Evolutionary conservation across 2,113 vertebrate species (phyloP), one percentile per base, ranked within the genome.

Genomic region (Serinus canaria): DNA sequence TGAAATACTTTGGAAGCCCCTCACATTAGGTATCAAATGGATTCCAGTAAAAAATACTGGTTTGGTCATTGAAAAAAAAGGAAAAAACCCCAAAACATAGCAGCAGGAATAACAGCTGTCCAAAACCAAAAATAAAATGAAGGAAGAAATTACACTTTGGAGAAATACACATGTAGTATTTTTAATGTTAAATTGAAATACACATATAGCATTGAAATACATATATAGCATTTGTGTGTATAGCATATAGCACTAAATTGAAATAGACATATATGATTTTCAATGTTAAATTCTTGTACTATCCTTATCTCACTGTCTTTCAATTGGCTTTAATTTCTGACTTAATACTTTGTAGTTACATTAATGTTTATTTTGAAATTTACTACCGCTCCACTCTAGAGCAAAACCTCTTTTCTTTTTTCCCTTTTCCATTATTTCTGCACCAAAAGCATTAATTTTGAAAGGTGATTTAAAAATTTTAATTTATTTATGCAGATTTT

Each of bases 51-150:
- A 50, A 72, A 76, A 56, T 18, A 52, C 19, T 30, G 24, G 15
- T 64, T 84, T 15, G 33, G 7, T 62, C 7, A 8, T 13, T 35
- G 23, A 33, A 7, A 59, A n/a, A n/a, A 3, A 47, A 50, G 5
- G 7, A 8, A 66, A 11, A 5, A 3, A 43, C 6, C 2, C n/a
- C 23, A 10, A 8, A 83, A 46, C 3, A 7, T 4, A 77, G 7
- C 11, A 46, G 20, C 15, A 74, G 15, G 8, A 63, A 11, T 10
- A 74, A 9, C 3, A 73, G 17, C 2, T 3, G 30, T 31, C 7
- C 1, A 50, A 33, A 43, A 44, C 19, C 6, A 28, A 44, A 39
- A 46, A 27, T 3, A 13, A 60, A 58, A 66, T 4, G 1, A 58
- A 73, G 3, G 7, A 10, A 28, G 5, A 55, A 43, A 27, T 41